Evolutionary conservation across 2,113 vertebrate species (phyloP), one percentile per base, ranked within the genome.

Genomic region (Candoia aspera): DNA sequence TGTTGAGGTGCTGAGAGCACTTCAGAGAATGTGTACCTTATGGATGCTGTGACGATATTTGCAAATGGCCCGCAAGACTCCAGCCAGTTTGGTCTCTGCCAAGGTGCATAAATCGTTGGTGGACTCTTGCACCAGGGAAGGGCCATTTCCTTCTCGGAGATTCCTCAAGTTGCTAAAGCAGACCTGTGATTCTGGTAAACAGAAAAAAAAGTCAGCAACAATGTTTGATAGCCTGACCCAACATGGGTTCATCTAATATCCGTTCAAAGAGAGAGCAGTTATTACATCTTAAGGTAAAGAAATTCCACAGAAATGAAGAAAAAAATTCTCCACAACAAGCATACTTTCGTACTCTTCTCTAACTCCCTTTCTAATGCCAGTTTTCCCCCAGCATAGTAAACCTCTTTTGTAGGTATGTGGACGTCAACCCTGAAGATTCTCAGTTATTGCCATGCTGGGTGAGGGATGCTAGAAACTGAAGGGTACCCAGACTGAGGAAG

Each of bases 1-100:
- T 33, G 13, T 68, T 68, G 62, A 68, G 37, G 3, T 2, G n/a
- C 4, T 21, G 6, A 2, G 9, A 29, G 9, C 3, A 57, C n/a
- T 29, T 49, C 0, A 26, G 42, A 57, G 60, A 23, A 8, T 2
- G 23, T 17, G 26, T 91, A 91, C 90, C 90, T 91, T 91, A 54
- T 91, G 90, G 84, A 91, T 91, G 84, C 90, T 91, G n/a, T 91
- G 90, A n/a, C 90, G 84, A 29, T 91, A 91, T 54, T 87, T 91
- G 90, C 90, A 91, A 54, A 87, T 87, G 49, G 90, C 90, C 26
- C 23, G 60, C 90, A 91, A 53, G 21, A 91, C 84, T 21, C 90
- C 90, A 0, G 84, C n/a, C 58, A 68, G n/a, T 62, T 91, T 91
- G 60, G n/a, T 87, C 84, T 91, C 90, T 24, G 90, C 90, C 60